Base-by-base conservation (phyloP, 2,888 invertebrate species). In the Diploptera punctata region DNA sequence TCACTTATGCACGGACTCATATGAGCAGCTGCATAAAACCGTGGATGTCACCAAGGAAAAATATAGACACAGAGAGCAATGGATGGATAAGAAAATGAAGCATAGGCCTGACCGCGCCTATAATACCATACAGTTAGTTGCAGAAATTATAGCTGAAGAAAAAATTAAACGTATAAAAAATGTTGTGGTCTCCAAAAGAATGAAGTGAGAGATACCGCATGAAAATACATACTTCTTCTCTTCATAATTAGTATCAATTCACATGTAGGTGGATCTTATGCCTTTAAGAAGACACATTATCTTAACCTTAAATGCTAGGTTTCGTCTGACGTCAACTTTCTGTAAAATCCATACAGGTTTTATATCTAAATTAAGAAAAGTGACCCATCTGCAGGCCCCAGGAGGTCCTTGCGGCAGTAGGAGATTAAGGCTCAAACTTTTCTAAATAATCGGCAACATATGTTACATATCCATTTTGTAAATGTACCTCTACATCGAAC, bases 111-210 rank as follows among this genome's bases (percentile, higher is more conserved):
- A 33, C 33, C 43, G 26, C 44, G 26, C 65, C 47, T 31, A 31
- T 47, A 65, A 65, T 65, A 65, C n/a, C 44, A 65, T 47, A 65
- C 44, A 44, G 43, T 65, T 44, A 43, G 47, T 44, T 65, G 65
- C 44, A 65, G 47, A 44, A 61, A 61, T 61, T 38, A 61, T 61
- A 61, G 19, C 61, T 19, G 26, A 38, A 18, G 33, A 19, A 61
- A 61, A 61, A 38, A 61, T 19, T 26, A 47, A 65, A 47, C 24
- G 43, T 21, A n/a, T 24, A 26, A 65, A 65, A 65, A 57, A 57
- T 57, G 13, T 1, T 31, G 57, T 57, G 57, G 57, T 57, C 29
- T 57, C 13, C n/a, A 26, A 26, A 57, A 57, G 57, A 57, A 57
- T 57, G 57, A 57, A 57, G 13, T 57, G 57, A 57, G 57, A n/a